Evolutionary conservation across 37 sponge, comb jelly and placozoan species (phyloP), one percentile per base, ranked within the genome.

Genomic region (Diacarnus erythraeanus): DNA sequence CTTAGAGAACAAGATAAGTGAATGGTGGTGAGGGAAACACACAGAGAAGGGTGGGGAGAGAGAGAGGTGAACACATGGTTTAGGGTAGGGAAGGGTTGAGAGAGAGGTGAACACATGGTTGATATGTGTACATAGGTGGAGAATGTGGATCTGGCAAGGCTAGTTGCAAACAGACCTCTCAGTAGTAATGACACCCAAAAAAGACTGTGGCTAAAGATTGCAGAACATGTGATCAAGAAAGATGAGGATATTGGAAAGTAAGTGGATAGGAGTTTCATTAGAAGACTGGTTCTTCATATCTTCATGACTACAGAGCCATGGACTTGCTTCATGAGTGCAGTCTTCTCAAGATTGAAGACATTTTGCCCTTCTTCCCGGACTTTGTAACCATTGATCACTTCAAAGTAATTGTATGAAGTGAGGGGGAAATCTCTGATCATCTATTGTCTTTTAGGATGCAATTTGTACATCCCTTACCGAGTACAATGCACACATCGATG

Each of bases 341-440:
- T 66, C 75, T 98, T 22, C 73, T 98, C 44, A 92, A 90, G 72
- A 89, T 98, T 71, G 98, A 98, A 54, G 98, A 98, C 71, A 86
- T 98, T 56, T 80, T 98, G 9, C 98, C 95, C 27, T 98, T 95
- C 85, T 95, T 98, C 82, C 86, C 93, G 2, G 95, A 95, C 76
- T 90, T 93, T 65, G 88, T 88, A 21, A 90, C 93, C 59, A 98
- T 98, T 30, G 98, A 95, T 30, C 86, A 93, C 42, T 98, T 98
- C 84, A 95, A 93, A 78, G 95, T 94, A 64, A 1, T 21, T 1
- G 26, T 29, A 30, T 59, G 41, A 59, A 2, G 3, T 74, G 8
- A 12, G 9, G 22, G 36, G 4, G 25, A 23, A 8, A 17, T 8
- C 40, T 40, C 20, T n/a, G 40, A 34, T 34, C 66, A 10, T 65